Percentiles rank a stretch among this genome's conserved stretches.
Conservation (phyloP, 2,113 vertebrate genomes). For the Anoplopoma fimbria region DNA sequence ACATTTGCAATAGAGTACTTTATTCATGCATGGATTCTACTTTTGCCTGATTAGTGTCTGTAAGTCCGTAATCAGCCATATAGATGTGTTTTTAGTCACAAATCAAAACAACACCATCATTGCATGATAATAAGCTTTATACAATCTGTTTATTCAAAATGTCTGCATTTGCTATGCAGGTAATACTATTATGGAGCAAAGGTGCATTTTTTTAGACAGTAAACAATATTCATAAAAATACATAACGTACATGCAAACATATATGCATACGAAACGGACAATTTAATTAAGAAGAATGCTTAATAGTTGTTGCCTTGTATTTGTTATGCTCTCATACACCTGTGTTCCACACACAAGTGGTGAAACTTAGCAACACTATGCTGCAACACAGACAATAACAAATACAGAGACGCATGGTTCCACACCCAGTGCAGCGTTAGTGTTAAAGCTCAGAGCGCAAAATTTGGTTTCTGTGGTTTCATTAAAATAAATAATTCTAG, state of each 20-base stretch:
- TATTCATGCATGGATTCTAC: too few relatives aligned
- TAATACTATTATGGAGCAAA: slow-evolving; percentile 9
- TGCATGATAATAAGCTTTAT: slow-evolving; percentile 11
- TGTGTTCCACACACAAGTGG: slow-evolving; percentile 4
- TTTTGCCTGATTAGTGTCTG: not conserved
- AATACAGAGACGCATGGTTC: not conserved
- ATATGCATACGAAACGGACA: not conserved
- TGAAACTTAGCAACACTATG: slow-evolving; percentile 8
- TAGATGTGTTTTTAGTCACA: not conserved
- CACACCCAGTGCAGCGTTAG: slow-evolving; percentile 20
- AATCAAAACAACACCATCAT: not conserved
- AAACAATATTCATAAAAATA: not conserved
- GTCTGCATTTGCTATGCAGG: not conserved
- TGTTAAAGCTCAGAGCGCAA: not conserved
- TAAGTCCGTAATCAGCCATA: slow-evolving; percentile 8
- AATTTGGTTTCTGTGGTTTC: not conserved
- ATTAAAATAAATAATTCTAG: not conserved
- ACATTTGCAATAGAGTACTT: too few relatives aligned
- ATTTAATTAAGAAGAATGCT: not conserved
- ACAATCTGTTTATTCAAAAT: slow-evolving; percentile 8
- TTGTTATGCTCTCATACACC: not conserved
- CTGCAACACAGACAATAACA: not conserved
- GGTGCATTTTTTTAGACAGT: not conserved
- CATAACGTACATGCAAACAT: not conserved
- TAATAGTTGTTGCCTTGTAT: not conserved